A percentile compares a stretch with the other conserved stretches of the same genome.
Evolutionary conservation across 2,113 vertebrate genomes (phyloP).

Genomic region (Stigmatopora nigra): DNA sequence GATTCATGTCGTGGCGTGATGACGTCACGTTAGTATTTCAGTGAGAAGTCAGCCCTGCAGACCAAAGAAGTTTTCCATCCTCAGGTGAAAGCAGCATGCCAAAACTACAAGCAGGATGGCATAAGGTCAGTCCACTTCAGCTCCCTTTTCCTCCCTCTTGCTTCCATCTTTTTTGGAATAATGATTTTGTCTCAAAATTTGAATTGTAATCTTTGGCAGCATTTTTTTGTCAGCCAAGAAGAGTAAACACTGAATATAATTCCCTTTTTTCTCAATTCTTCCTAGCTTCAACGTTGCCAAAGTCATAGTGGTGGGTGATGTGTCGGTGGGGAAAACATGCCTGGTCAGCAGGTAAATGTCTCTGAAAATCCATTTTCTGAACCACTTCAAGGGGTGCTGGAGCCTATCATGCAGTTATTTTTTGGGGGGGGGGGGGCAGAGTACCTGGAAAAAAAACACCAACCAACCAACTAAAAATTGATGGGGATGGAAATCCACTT

Average conservation of each 20-base stretch:
- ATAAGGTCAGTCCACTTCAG: conserved; percentile 71
- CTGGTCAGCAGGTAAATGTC: conserved; percentile 84
- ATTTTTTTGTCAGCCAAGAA: not conserved
- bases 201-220: not conserved
- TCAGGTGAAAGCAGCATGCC: conserved; percentile 77
- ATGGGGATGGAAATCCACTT: too few relatives aligned
- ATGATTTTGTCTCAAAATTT: not conserved
- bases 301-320: conserved; percentile 91
- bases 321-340: conserved; percentile 90
- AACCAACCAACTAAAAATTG: too few relatives aligned
- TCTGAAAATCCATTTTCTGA: too few relatives aligned
- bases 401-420: too few relatives aligned
- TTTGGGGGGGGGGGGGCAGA: too few relatives aligned
- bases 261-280: not conserved
- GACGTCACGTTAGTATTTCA: conserved; percentile 71
- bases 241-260: not conserved
- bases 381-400: too few relatives aligned
- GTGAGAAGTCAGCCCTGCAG: conserved; percentile 80
- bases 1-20: not conserved
- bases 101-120: conserved; percentile 72
- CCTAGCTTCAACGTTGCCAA: conserved; percentile 91
- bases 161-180: not conserved
- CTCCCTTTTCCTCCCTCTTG: too few relatives aligned
- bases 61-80: conserved; percentile 75
- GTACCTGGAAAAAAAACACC: too few relatives aligned